Base-by-base conservation (phyloP, 1,140 invertebrate genomes). In the Anoplophora glabripennis region DNA sequence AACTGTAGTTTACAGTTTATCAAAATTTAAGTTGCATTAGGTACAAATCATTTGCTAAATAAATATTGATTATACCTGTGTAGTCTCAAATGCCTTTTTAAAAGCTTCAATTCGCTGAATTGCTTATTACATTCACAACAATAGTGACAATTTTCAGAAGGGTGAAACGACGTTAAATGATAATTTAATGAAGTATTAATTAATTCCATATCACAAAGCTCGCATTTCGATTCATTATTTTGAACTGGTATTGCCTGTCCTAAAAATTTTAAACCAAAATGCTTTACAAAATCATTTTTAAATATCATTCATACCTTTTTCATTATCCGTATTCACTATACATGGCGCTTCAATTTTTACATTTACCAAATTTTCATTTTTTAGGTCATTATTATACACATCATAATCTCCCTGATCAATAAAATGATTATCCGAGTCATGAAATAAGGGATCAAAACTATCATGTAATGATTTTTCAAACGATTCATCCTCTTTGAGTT, bases 81-180 rank as follows among this genome's bases (percentile, higher is more conserved):
- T 17, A 57, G 36, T 48, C 68, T 55, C 51, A 70, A 65, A 62
- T 74, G 72, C 33, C 68, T 41, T 28, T 66, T 70, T 35, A 74
- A 60, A n/a, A 63, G 63, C 34, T 68, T 69, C 54, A 66, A 55
- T 44, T 72, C 51, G 5, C 12, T 46, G 63, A 65, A 67, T 14
- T 65, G 61, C 57, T 72, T 73, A 10, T 60, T 46, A 48, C 72
- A 74, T 35, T 67, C 41, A 34, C 53, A 56, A 56, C 72, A 74
- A 42, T 64, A 68, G 58, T 73, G 65, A 17, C 0, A 21, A 40
- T 49, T 47, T 52, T 21, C 18, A n/a, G 9, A 8, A 4, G 48
- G 45, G 41, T 63, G 56, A 5, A 28, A 28, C 3, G 21, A 28
- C 5, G 21, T 28, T 28, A 28, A 28, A 28, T 28, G 21, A 28